Conservation (phyloP, 2,113 vertebrate genomes). For the Larimichthys polyactis region DNA sequence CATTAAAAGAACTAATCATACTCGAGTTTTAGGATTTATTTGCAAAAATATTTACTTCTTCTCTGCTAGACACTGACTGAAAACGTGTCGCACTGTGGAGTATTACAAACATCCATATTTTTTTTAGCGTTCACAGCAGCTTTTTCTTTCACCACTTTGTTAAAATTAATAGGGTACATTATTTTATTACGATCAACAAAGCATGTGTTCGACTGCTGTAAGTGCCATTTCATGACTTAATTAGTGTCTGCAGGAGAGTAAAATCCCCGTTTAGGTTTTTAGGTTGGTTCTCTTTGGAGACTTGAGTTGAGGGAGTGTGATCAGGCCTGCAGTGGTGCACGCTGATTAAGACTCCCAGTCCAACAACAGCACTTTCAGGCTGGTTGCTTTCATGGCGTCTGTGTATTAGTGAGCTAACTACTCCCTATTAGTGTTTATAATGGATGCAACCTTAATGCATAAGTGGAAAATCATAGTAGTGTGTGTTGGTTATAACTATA, state of each 20-base stretch:
- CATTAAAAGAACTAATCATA: too few species aligned
- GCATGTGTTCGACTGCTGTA: neutral
- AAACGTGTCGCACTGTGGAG: neutral
- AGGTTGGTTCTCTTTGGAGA: neutral
- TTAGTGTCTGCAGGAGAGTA: neutral
- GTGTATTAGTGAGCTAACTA: too few species aligned
- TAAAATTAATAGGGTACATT: neutral
- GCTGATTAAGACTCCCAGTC: neutral
- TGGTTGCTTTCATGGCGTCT: conserved; percentile 6
- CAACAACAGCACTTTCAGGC: conserved; percentile 6
- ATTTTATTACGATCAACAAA: neutral
- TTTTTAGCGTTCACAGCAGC: neutral
- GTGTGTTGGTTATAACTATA: too few species aligned
- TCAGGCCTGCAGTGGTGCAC: neutral
- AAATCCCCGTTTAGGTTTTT: neutral
- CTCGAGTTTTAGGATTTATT: conserved; percentile 17
- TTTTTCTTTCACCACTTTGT: neutral
- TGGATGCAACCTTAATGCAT: neutral
- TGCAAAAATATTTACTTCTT: conserved; percentile 19
- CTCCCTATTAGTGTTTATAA: neutral
- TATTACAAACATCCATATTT: too few species aligned
- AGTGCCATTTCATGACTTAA: neutral
- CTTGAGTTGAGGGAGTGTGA: neutral
- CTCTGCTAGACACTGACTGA: conserved; percentile 1
- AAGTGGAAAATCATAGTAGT: too few species aligned